Percentiles rank a stretch among this genome's conserved stretches.
These are phyloP conservation scores for Erythrocebus patas DNA, from an alignment of 2,113 vertebrate species.

Conservation along the genomic window DNA sequence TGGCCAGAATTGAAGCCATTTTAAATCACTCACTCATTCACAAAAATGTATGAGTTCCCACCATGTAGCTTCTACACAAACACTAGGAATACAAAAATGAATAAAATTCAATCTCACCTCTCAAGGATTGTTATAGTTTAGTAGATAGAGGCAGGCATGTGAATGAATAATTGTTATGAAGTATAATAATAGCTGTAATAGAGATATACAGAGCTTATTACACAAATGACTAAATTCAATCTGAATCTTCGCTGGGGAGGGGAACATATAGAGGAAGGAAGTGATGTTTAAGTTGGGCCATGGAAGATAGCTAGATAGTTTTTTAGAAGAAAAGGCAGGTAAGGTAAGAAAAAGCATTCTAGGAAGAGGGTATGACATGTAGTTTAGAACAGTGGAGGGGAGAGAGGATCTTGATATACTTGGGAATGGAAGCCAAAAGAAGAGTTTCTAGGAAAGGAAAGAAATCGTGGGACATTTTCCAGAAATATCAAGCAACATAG, in stretches of 20 bases:
- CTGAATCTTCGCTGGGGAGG: neutral
- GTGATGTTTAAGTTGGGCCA: neutral
- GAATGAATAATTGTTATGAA: conserved; percentile 37
- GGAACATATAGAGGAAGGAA: neutral
- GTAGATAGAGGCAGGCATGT: neutral
- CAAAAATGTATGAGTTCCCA: conserved; percentile 13
- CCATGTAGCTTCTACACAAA: neutral
- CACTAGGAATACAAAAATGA: neutral
- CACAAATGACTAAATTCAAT: neutral
- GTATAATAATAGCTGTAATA: neutral
- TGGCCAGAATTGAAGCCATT: neutral
- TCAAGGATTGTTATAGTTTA: neutral
- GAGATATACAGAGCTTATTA: neutral
- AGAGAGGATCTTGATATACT: neutral
- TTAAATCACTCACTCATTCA: conserved; percentile 21
- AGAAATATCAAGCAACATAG: neutral
- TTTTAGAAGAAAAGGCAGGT: neutral
- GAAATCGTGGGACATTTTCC: neutral
- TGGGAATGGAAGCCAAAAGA: neutral
- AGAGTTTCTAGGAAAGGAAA: neutral
- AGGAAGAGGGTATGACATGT: neutral
- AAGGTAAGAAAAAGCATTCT: neutral
- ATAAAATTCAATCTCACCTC: neutral
- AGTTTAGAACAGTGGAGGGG: neutral
- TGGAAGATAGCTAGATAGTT: neutral